phyloP scores from a whole-genome alignment of 2,888 invertebrate genomes.

The Idaea biselata region DNA sequence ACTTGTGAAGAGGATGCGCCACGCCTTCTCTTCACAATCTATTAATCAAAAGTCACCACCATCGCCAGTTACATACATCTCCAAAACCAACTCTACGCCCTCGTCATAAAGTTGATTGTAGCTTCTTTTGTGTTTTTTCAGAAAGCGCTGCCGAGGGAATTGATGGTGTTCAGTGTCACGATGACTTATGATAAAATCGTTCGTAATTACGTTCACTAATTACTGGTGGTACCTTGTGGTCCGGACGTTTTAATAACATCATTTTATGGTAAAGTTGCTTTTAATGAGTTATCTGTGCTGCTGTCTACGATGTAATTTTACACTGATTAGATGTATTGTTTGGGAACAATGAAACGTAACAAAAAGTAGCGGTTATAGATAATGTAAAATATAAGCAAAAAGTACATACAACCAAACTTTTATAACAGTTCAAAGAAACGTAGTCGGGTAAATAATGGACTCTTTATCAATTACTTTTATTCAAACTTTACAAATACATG shows the following conservation, averaged over 20 bases:
- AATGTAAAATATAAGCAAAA: no score
- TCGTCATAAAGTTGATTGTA: background rate
- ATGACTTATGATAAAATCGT: background rate
- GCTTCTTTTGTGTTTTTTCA: background rate
- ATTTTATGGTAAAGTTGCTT: background rate
- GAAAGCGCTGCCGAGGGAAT: background rate
- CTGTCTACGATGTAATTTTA: background rate
- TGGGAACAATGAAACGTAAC: background rate
- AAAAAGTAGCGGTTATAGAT: background rate
- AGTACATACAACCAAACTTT: no score
- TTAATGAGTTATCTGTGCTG: background rate
- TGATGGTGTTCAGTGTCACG: slow-evolving; percentile 1
- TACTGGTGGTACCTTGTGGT: background rate
- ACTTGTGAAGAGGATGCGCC: background rate
- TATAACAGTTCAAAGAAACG: background rate
- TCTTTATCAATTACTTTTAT: no score
- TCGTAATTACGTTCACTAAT: background rate
- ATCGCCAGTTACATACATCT: background rate
- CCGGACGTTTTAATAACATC: background rate
- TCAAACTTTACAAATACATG: background rate
- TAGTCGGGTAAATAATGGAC: no score
- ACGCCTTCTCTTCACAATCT: background rate
- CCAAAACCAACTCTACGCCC: background rate
- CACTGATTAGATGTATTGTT: background rate
- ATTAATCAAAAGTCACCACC: background rate